Conservation (phyloP, 2,888 invertebrate genomes). For the Strigamia transsilvanica region DNA sequence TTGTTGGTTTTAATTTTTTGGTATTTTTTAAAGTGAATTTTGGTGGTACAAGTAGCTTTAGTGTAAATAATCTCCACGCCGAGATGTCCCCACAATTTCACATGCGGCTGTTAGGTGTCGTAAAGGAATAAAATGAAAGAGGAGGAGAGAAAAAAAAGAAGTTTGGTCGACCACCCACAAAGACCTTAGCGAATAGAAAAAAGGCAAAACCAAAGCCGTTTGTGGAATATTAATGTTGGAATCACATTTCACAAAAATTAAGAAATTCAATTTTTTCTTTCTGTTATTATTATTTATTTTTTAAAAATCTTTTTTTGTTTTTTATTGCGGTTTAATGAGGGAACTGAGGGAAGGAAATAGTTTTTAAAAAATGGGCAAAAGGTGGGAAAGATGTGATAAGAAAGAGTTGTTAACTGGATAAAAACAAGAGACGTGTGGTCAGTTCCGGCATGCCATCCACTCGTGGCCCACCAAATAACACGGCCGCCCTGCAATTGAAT, state of each 20-base stretch:
- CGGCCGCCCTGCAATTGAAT: constrained; percentile 6
- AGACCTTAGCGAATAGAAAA: background rate
- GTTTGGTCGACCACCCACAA: constrained; percentile 6
- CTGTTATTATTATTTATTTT: no score
- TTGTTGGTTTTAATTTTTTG: background rate
- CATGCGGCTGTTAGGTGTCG: constrained; percentile 10
- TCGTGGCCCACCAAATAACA: background rate
- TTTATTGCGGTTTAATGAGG: background rate
- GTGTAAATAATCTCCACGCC: constrained; percentile 23
- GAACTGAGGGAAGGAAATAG: background rate
- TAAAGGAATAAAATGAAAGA: background rate
- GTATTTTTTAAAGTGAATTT: background rate
- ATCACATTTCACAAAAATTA: background rate
- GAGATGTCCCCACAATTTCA: constrained; percentile 7
- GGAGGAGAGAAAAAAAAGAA: background rate
- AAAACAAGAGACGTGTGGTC: background rate
- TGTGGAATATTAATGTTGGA: constrained; percentile 1
- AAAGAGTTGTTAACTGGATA: background rate
- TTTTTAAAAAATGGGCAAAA: background rate
- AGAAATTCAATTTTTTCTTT: background rate
- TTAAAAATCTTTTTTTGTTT: no score
- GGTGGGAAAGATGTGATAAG: background rate
- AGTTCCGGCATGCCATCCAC: constrained; percentile 1
- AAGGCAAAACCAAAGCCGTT: background rate
- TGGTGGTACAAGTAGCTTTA: constrained; percentile 7